phyloP scores from a whole-genome alignment of 2,888 invertebrate genomes.

The Timandra comae region DNA sequence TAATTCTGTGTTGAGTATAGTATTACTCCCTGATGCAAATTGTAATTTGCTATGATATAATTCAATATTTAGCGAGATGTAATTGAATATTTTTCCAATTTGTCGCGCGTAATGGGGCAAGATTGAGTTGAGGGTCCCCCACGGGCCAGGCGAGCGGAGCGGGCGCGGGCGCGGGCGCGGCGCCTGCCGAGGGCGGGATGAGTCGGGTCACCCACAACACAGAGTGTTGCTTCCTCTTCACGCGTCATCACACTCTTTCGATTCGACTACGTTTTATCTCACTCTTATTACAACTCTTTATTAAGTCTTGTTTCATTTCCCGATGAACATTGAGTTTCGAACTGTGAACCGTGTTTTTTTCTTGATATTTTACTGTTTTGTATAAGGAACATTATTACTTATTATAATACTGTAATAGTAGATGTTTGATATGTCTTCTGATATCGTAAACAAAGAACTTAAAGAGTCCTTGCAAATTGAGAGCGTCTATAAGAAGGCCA shows the following conservation, averaged over 20 bases:
- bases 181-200: slow-evolving; percentile 7
- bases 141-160: slow-evolving; percentile 33
- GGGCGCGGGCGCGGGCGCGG: slow-evolving; percentile 19
- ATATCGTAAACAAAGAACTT: too few species aligned
- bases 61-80: slow-evolving; percentile 74
- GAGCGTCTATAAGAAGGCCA: slow-evolving; percentile 15
- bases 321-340: too few species aligned
- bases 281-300: slow-evolving; percentile 12
- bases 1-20: slow-evolving; percentile 22
- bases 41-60: slow-evolving; percentile 75
- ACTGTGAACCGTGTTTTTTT: too few species aligned
- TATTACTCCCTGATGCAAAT: slow-evolving; percentile 57
- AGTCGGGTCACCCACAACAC: slow-evolving; percentile 15
- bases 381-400: too few species aligned
- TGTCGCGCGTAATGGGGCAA: slow-evolving; percentile 76
- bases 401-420: too few species aligned
- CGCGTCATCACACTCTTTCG: slow-evolving; percentile 38
- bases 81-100: slow-evolving; percentile 78
- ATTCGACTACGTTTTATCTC: slow-evolving; percentile 10
- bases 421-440: too few species aligned
- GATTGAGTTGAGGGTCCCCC: slow-evolving; percentile 74
- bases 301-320: slow-evolving; percentile 7
- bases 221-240: slow-evolving; percentile 25
- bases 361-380: too few species aligned
- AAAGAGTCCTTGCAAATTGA: slow-evolving; percentile 8